Base-by-base conservation (phyloP, 2,797 vertebrate species). In the Psittacula derbiana region DNA sequence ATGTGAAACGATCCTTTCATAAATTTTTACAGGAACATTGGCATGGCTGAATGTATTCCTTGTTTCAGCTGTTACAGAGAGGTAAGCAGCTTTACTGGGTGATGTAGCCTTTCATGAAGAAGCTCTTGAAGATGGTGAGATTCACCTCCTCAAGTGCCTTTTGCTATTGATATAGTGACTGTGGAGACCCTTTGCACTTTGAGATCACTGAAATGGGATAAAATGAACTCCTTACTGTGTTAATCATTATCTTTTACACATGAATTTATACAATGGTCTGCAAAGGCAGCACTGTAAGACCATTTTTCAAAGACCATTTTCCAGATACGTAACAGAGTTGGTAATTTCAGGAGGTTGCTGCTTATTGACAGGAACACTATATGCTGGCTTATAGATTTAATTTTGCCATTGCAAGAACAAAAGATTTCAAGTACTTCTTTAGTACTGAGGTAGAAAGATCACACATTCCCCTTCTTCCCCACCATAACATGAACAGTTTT, bases 391-490 rank as follows among this genome's bases (percentile, higher is more conserved):
- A 44, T 33, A 80, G 20, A 33, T 57, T 33, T 81, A 14, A 25
- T 88, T 91, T 92, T 79, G 20, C 28, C 18, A 9, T 43, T 84
- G 14, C 23, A 70, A 47, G 28, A 74, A 21, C 4, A 86, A 58
- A 86, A 36, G 7, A 53, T 72, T 81, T 5, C 31, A 89, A 60
- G 20, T 41, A 62, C 23, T 6, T 70, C 8, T 72, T 72, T 46
- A 52, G 20, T n/a, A 36, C n/a, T 8, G 16, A 55, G 4, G 41
- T 25, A 31, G 61, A 83, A 94, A 75, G 10, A 23, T 79, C 11
- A 8, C 7, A 11, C 0, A 0, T 12, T 8, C 10, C 23, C 7
- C 4, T 53, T 90, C 90, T 8, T 65, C 65, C 30, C 16, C 55
- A 49, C 19, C 12, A 53, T 91, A 90, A 71, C 71, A 49, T 19